Conservation (phyloP, 1,140 invertebrate genomes). For the Pemphigus obesinymphae region DNA sequence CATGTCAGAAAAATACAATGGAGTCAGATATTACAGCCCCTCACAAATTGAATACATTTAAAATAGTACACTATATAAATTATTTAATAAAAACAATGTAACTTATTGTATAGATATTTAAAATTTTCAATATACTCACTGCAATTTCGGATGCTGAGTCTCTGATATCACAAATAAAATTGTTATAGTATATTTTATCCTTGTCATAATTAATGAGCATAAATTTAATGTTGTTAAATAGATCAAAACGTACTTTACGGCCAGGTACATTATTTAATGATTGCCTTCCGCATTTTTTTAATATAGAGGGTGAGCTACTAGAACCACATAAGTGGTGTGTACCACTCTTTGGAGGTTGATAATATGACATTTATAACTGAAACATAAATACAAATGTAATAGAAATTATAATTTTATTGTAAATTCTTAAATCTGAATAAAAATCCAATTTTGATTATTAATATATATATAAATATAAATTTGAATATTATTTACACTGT, state of each 20-base stretch:
- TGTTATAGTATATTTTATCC: constrained; percentile 48
- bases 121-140: constrained; percentile 1
- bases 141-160: constrained; percentile 49
- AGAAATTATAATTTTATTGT: neutral
- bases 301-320: constrained; percentile 5
- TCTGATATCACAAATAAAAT: constrained; percentile 51
- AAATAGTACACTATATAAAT: too few relatives aligned
- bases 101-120: too few relatives aligned
- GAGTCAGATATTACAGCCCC: too few relatives aligned
- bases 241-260: constrained; percentile 50
- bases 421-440: too few relatives aligned
- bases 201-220: constrained; percentile 41
- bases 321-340: neutral
- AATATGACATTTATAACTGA: neutral
- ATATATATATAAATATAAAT: too few relatives aligned
- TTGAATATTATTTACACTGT: too few relatives aligned
- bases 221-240: constrained; percentile 46
- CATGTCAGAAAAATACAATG: too few relatives aligned
- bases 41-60: too few relatives aligned
- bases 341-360: neutral
- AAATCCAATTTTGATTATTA: too few relatives aligned
- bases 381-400: neutral
- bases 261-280: constrained; percentile 31
- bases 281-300: neutral
- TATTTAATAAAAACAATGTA: too few relatives aligned